Conservation (phyloP, 2,113 vertebrate genomes). For the Dasyornis broadbenti region DNA sequence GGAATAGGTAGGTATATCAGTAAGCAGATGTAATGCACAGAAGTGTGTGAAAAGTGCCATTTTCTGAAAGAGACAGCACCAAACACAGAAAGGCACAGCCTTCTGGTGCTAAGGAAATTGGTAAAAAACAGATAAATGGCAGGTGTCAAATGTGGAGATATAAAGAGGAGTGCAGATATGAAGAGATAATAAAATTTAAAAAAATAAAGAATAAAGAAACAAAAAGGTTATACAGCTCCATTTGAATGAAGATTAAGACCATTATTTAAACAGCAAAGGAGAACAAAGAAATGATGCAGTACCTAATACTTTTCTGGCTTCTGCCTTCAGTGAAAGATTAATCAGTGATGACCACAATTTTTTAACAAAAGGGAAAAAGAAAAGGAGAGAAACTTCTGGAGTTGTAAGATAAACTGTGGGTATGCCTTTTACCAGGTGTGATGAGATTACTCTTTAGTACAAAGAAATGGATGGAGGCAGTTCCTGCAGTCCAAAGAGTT, state of each 20-base stretch:
- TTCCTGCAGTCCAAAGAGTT: background rate
- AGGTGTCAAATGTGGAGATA: background rate
- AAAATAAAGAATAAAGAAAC: background rate
- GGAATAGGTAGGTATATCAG: background rate
- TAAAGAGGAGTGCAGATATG: background rate
- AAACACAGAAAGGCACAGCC: background rate
- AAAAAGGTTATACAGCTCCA: background rate
- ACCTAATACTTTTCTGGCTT: background rate
- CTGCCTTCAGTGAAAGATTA: background rate
- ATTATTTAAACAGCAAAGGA: background rate
- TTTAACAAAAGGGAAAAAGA: background rate
- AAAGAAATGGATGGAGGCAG: background rate
- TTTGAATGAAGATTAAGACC: background rate
- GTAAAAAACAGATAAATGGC: background rate
- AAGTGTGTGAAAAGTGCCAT: background rate
- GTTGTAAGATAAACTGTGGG: background rate
- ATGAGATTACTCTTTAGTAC: background rate
- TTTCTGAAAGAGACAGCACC: background rate
- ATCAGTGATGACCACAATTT: background rate
- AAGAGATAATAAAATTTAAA: background rate
- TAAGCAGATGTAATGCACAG: background rate
- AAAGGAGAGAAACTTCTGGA: background rate
- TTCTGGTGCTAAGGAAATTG: background rate
- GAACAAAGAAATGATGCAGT: background rate
- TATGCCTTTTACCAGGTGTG: background rate